Conservation (phyloP, 2,888 invertebrate species). For the Mycalesis mineus region DNA sequence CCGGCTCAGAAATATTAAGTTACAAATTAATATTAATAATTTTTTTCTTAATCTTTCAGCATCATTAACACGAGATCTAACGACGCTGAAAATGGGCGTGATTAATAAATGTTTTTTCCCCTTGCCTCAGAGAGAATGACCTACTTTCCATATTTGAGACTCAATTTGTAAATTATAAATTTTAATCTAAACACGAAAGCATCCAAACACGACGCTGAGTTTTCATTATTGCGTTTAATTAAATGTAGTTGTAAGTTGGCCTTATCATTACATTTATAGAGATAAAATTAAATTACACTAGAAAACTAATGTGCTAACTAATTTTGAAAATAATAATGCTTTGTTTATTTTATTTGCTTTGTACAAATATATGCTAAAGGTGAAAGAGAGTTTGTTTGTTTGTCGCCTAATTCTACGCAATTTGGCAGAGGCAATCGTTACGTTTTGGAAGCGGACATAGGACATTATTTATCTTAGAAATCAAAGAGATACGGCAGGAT, state of each 20-base stretch:
- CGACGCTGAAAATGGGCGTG: slow-evolving; percentile 2
- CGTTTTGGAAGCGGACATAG: too few relatives aligned
- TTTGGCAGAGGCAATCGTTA: too few relatives aligned
- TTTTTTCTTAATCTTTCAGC: background rate
- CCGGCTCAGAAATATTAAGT: background rate
- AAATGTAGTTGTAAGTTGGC: background rate
- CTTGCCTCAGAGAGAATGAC: background rate
- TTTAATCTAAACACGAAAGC: background rate
- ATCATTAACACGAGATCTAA: slow-evolving; percentile 3
- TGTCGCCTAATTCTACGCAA: too few relatives aligned
- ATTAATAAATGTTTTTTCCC: slow-evolving; percentile 1
- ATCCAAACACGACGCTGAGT: background rate
- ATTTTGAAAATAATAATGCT: too few relatives aligned
- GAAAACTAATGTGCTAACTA: too few relatives aligned
- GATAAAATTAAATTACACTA: too few relatives aligned
- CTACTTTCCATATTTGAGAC: background rate
- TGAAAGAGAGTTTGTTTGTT: too few relatives aligned
- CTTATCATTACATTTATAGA: too few relatives aligned
- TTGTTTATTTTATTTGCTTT: too few relatives aligned
- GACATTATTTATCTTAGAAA: too few relatives aligned
- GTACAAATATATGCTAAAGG: too few relatives aligned
- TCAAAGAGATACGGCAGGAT: too few relatives aligned
- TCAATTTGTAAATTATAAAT: background rate
- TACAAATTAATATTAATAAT: background rate
- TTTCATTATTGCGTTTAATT: background rate